Evolutionary conservation across 2,888 invertebrate species (phyloP).

Genomic region (Anthoptus insignis): DNA sequence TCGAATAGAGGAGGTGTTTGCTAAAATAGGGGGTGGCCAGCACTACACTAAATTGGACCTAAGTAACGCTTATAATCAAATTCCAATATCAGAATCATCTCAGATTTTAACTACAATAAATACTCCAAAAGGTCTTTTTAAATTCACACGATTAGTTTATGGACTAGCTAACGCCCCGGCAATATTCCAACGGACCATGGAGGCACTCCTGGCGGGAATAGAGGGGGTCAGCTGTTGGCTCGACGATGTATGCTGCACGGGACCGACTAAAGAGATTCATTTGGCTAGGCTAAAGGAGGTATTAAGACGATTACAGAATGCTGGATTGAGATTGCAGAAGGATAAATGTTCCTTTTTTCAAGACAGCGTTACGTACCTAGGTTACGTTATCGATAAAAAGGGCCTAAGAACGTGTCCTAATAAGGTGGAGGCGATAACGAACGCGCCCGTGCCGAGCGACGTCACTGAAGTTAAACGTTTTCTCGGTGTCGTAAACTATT

Average conservation of each 20-base stretch:
- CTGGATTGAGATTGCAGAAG: constrained; percentile 10
- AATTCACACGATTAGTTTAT: constrained; percentile 46
- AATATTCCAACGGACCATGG: constrained; percentile 47
- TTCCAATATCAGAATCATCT: constrained; percentile 30
- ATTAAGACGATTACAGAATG: not conserved
- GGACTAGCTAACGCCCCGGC: constrained; percentile 45
- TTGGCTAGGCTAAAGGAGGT: not conserved
- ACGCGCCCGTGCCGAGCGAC: constrained; percentile 35
- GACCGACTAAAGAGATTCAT: constrained; percentile 30
- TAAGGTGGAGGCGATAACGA: constrained; percentile 3
- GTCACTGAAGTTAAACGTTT: constrained; percentile 46
- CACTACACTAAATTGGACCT: constrained; percentile 46
- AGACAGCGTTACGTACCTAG: constrained; percentile 11
- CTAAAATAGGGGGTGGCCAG: constrained; percentile 46
- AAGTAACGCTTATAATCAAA: constrained; percentile 49
- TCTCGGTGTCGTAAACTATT: constrained; percentile 51
- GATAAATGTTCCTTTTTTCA: constrained; percentile 18
- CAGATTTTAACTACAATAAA: constrained; percentile 32
- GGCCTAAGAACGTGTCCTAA: constrained; percentile 9
- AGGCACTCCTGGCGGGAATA: constrained; percentile 41
- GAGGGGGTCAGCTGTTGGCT: constrained; percentile 44
- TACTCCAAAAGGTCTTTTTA: constrained; percentile 41
- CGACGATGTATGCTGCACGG: constrained; percentile 43
- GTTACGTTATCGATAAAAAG: not conserved
- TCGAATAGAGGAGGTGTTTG: constrained; percentile 48